Percentiles rank a stretch among this genome's conserved stretches.
These are phyloP conservation scores for Climacteris rufus DNA, from an alignment of 2,113 vertebrate species.

Conservation along the genomic window DNA sequence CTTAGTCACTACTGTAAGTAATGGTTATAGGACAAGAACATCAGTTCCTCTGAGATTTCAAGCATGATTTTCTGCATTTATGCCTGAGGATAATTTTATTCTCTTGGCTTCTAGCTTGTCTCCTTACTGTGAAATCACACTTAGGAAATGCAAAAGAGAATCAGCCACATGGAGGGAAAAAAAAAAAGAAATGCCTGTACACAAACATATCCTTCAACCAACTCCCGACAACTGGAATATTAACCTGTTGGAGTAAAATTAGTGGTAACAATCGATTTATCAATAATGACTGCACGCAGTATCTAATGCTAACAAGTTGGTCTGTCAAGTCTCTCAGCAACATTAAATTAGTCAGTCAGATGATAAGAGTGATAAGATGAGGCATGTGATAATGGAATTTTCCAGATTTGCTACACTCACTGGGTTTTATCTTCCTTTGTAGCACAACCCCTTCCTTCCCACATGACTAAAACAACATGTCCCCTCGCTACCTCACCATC, in stretches of 20 bases:
- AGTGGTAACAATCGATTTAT: constrained; percentile 18
- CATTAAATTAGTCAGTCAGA: constrained; percentile 15
- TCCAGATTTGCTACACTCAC: neutral
- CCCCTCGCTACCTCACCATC: neutral
- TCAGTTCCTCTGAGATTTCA: neutral
- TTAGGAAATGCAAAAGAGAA: neutral
- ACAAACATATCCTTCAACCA: neutral
- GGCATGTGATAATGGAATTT: constrained; percentile 20
- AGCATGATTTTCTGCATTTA: neutral
- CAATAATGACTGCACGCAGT: neutral
- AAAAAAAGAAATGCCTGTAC: neutral
- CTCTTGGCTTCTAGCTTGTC: neutral
- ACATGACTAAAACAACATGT: neutral
- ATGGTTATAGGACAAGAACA: neutral
- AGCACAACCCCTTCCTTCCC: neutral
- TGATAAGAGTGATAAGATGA: neutral
- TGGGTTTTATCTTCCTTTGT: neutral
- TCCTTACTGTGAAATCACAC: neutral
- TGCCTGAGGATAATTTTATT: constrained; percentile 25
- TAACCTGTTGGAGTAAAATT: neutral
- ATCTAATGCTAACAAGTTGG: neutral
- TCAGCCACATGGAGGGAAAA: neutral
- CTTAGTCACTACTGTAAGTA: neutral
- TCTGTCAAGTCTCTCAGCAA: constrained; percentile 24
- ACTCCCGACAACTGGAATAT: neutral